Percentiles rank a stretch among this genome's conserved stretches.
These are phyloP conservation scores for Syndactyla subalaris DNA, from an alignment of 2,797 vertebrate species.

Conservation along the genomic window DNA sequence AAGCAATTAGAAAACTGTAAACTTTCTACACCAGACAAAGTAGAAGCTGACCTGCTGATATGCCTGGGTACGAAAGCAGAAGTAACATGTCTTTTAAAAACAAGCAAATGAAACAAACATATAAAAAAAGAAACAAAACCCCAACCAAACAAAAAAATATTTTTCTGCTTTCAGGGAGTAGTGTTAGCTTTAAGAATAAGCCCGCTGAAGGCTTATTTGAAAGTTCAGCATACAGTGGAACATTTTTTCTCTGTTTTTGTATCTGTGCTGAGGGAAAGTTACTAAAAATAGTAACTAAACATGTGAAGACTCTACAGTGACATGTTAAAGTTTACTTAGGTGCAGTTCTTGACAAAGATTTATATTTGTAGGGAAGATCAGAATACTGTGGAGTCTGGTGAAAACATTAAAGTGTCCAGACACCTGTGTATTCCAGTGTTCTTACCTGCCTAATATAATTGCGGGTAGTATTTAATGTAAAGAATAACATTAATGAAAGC, in stretches of 20 bases:
- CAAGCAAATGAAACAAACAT: not conserved
- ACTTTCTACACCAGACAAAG: not conserved
- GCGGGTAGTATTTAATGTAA: not conserved
- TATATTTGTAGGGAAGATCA: not conserved
- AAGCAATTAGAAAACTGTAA: not conserved
- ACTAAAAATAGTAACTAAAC: not conserved
- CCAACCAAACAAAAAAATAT: not conserved
- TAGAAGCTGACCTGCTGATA: not conserved
- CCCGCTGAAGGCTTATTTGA: not conserved
- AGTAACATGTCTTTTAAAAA: constrained; percentile 8
- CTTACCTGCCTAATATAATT: not conserved
- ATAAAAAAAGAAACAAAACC: not conserved
- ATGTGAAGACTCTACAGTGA: not conserved
- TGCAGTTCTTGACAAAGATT: not conserved
- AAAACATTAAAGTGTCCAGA: not conserved
- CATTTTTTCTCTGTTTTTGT: constrained; percentile 5
- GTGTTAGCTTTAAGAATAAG: not conserved
- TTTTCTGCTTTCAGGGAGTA: not conserved
- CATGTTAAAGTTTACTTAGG: not conserved
- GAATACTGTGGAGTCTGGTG: not conserved
- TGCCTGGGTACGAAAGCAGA: constrained; percentile 41
- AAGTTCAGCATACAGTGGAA: not conserved
- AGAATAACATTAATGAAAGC: not conserved
- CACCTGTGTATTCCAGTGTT: not conserved
- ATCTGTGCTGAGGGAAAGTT: not conserved